Evolutionary conservation across 2,797 vertebrate genomes (phyloP).

Genomic region (Sebastes flavidus): DNA sequence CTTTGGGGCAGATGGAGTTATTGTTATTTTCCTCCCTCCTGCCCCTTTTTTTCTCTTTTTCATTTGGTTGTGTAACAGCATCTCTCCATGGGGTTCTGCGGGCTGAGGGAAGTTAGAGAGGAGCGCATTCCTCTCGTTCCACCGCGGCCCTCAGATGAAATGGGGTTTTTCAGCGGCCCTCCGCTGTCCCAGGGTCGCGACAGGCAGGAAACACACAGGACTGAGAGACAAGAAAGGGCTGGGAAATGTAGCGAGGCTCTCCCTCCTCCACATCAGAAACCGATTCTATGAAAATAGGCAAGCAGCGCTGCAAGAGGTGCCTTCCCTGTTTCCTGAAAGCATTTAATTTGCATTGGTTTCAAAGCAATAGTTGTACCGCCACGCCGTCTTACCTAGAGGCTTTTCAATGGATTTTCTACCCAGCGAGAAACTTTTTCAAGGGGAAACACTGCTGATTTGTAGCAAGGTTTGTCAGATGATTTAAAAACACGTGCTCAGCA

Average conservation of each 20-base stretch:
- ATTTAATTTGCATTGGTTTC: conserved; percentile 39
- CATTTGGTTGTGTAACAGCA: conserved; percentile 61
- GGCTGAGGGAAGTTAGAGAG: conserved; percentile 55
- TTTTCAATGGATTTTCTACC: conserved; percentile 16
- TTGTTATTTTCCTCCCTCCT: conserved; percentile 56
- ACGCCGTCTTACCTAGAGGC: conserved; percentile 1
- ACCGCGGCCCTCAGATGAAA: conserved; percentile 53
- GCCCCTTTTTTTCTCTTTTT: conserved; percentile 30
- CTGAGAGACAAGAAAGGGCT: conserved; percentile 32
- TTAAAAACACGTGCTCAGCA: conserved; percentile 34
- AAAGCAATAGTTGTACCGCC: conserved; percentile 20
- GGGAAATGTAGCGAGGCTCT: conserved; percentile 15
- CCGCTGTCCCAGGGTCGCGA: conserved; percentile 38
- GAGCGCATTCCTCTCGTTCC: conserved; percentile 72
- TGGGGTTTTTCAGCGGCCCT: conserved; percentile 32
- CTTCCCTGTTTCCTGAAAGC: conserved; percentile 35
- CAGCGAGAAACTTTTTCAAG: conserved; percentile 15
- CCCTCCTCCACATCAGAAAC: conserved; percentile 10
- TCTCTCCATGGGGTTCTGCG: conserved; percentile 59
- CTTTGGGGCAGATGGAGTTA: conserved; percentile 59
- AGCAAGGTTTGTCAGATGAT: conserved; percentile 17
- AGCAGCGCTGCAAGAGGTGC: conserved; percentile 8
- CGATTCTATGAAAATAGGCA: conserved; percentile 25
- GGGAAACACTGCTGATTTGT: conserved; percentile 19
- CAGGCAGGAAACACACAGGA: conserved; percentile 34